Conservation (phyloP, 2,797 vertebrate genomes). For the Australoheros facetus region DNA sequence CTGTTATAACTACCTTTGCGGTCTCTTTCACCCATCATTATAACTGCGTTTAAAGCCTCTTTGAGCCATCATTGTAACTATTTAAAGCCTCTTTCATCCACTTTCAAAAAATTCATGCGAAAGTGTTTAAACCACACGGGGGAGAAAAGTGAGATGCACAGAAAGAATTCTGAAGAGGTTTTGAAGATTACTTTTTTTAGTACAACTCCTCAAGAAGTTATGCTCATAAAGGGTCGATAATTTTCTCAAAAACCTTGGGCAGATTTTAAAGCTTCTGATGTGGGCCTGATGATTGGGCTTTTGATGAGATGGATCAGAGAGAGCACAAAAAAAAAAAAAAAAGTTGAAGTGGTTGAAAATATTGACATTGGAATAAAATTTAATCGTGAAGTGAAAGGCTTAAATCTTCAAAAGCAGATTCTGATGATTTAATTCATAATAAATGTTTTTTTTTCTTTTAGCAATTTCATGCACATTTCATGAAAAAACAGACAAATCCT, state of each 20-base stretch:
- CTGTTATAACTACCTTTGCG: conserved; percentile 3
- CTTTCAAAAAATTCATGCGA: not conserved
- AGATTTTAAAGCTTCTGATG: not conserved
- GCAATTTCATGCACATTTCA: not conserved
- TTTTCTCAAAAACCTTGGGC: not conserved
- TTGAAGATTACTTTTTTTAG: not conserved
- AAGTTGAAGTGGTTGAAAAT: not conserved
- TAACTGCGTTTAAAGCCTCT: conserved; percentile 1
- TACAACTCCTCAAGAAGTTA: fast-evolving
- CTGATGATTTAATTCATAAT: fast-evolving
- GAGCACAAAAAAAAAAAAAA: not conserved
- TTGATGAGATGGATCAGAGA: not conserved
- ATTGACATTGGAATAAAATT: not conserved
- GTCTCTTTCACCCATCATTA: not conserved
- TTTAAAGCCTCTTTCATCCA: conserved; percentile 22
- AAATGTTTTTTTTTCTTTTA: not conserved
- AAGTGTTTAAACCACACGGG: not conserved
- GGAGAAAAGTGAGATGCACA: not conserved
- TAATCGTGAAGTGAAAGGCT: fast-evolving
- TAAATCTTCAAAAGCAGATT: not conserved
- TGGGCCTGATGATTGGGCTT: not conserved
- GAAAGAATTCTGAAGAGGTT: not conserved
- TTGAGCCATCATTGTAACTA: not conserved
- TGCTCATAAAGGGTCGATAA: not conserved
- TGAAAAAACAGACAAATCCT: not conserved